These are phyloP conservation scores for Physocephala rufipes DNA, from an alignment of 2,888 invertebrate species.

Conservation along the genomic window DNA sequence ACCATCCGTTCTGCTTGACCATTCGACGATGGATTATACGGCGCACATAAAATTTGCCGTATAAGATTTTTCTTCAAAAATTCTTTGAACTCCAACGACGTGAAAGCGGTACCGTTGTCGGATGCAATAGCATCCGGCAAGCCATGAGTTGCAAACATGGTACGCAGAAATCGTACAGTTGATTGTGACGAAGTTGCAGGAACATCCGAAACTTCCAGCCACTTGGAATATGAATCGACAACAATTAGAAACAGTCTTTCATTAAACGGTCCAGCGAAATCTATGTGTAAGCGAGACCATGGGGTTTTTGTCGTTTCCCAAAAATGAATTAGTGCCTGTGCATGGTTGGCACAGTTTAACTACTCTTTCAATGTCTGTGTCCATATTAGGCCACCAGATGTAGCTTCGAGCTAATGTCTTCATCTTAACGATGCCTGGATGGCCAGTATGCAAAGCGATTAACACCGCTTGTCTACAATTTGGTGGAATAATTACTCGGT, in stretches of 20 bases:
- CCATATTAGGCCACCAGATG: slow-evolving; percentile 37
- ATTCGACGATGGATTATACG: slow-evolving; percentile 29
- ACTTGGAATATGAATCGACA: slow-evolving; percentile 39
- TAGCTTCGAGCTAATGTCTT: slow-evolving; percentile 32
- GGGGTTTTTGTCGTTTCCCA: slow-evolving; percentile 21
- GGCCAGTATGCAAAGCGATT: background rate
- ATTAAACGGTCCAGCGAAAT: slow-evolving; percentile 36
- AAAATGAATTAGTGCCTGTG: slow-evolving; percentile 18
- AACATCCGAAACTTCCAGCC: slow-evolving; percentile 38
- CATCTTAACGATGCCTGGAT: slow-evolving; percentile 30
- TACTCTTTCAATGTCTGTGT: slow-evolving; percentile 29
- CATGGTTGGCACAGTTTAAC: slow-evolving; percentile 27
- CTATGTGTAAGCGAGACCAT: slow-evolving; percentile 31
- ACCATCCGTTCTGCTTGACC: background rate
- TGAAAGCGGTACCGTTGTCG: slow-evolving; percentile 40
- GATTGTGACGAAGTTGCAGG: slow-evolving; percentile 35
- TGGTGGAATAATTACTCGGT: slow-evolving; percentile 37
- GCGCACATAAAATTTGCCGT: slow-evolving; percentile 39
- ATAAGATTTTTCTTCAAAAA: slow-evolving; percentile 36
- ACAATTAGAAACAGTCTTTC: slow-evolving; percentile 33
- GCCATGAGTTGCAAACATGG: slow-evolving; percentile 36
- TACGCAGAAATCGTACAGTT: slow-evolving; percentile 27
- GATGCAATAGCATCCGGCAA: slow-evolving; percentile 37
- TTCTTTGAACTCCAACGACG: slow-evolving; percentile 37
- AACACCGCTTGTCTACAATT: slow-evolving; percentile 5